phyloP scores from a whole-genome alignment of 1,140 invertebrate genomes.

The Euura lappo region DNA sequence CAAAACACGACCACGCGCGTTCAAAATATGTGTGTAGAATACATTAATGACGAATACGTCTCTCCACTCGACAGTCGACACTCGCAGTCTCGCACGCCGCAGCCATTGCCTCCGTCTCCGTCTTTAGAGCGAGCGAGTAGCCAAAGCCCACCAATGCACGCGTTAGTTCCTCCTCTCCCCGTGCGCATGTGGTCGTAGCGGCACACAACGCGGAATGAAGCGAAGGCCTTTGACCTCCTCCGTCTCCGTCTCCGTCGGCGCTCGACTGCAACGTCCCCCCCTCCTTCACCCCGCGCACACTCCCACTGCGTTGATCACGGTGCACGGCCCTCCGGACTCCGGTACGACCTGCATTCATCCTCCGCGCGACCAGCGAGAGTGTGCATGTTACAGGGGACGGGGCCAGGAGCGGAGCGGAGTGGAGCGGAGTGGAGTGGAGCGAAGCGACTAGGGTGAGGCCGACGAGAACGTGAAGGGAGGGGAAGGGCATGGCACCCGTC shows the following conservation, averaged over 20 bases:
- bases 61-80: not conserved
- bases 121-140: slow-evolving; percentile 16
- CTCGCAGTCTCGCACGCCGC: not conserved
- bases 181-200: not conserved
- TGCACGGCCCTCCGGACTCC: slow-evolving; percentile 16
- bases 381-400: no score
- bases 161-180: not conserved
- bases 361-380: slow-evolving; percentile 8
- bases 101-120: not conserved
- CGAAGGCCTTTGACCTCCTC: slow-evolving; percentile 59
- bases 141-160: not conserved
- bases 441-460: no score
- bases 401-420: no score
- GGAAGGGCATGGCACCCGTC: no score
- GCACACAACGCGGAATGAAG: slow-evolving; percentile 32
- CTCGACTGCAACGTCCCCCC: slow-evolving; percentile 30
- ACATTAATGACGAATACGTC: slow-evolving; percentile 43
- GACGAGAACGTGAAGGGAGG: no score
- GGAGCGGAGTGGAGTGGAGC: no score
- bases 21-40: slow-evolving; percentile 39
- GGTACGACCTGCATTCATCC: slow-evolving; percentile 56
- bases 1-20: not conserved
- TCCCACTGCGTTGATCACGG: slow-evolving; percentile 17
- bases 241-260: slow-evolving; percentile 26
- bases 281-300: slow-evolving; percentile 28